Base-by-base conservation (phyloP, 2,888 invertebrate genomes). In the Zygogramma bicolorata region DNA sequence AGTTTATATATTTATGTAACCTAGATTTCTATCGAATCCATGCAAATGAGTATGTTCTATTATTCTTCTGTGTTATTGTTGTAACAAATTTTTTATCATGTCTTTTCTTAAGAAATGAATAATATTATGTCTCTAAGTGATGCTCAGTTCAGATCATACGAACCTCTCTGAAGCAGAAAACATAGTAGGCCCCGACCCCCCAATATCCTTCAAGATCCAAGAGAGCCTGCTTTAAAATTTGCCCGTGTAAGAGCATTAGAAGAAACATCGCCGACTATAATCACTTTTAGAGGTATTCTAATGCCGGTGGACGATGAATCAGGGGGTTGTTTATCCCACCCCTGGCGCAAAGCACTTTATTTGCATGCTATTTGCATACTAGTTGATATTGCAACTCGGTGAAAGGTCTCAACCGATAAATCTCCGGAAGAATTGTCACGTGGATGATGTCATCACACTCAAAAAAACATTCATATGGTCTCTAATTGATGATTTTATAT, bases 301-400 rank as follows among this genome's bases (percentile, higher is more conserved):
- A 80, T 77, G 68, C 76, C 70, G 57, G 75, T 75, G 77, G 77
- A 76, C 74, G 77, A 78, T 81, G 80, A 81, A 72, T 80, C 80
- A 80, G 77, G 73, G 77, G 77, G 77, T 53, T 77, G 77, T 78
- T 80, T 75, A 77, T 77, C 71, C 76, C 70, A 40, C 74, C 75
- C 77, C 74, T 75, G 70, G 70, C 73, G 79, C 75, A 77, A 77
- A 78, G 75, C 77, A 68, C 74, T 71, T 69, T 65, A 80, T 80
- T 81, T 81, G 79, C 81, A 82, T 82, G 70, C 61, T 22, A 82
- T 82, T 82, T 81, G 79, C 81, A 81, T 82, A 79, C 75, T 70
- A 72, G 75, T 73, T 73, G 73, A 70, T 70, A 68, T 73, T 68
- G 65, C 31, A 68, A 68, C 34, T 49, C 58, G 68, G 38, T 62